Base-by-base conservation (phyloP, 1,140 invertebrate species). In the Gryllus bimaculatus region DNA sequence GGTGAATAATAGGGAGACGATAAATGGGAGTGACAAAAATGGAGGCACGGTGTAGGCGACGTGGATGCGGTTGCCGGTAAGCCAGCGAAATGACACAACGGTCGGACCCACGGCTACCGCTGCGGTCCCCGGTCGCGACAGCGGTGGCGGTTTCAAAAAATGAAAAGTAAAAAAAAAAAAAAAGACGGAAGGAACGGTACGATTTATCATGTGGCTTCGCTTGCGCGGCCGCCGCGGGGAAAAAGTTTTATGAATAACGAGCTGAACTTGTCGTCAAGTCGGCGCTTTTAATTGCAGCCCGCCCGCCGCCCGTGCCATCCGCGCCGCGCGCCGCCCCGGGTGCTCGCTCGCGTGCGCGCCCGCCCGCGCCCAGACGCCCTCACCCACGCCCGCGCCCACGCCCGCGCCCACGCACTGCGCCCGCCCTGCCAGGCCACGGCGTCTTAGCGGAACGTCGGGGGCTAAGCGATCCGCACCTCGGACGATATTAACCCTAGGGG, bases 201-300 rank as follows among this genome's bases (percentile, higher is more conserved):
- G 54, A 66, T 66, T 66, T 66, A 66, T 66, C 54, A 66, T 66
- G 54, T 66, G 54, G 54, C 54, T 66, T 66, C 54, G 54, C 54
- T 18, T 13, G 10, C 54, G 54, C 54, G 10, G 54, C 54, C 54
- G 54, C 54, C 54, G 54, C 54, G 54, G 54, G 54, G 54, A 66
- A 66, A 66, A 66, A 66, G 54, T 66, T 66, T 66, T 66, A 66
- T 66, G 54, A 66, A 66, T 66, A 66, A 66, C 54, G 54, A 66
- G 54, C 54, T 66, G 54, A 66, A 66, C 54, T 66, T 66, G 54
- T 66, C 54, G 54, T 66, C 54, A 66, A 66, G 54, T 66, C 54
- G 54, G 54, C 54, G 54, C 54, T 66, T 66, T 66, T 66, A 66
- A 66, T 66, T 66, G 54, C 54, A 66, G 54, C 54, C 10, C 26